Evolutionary conservation across 2,888 invertebrate genomes (phyloP), one percentile per base, ranked within the genome.

Genomic region (Diploptera punctata): DNA sequence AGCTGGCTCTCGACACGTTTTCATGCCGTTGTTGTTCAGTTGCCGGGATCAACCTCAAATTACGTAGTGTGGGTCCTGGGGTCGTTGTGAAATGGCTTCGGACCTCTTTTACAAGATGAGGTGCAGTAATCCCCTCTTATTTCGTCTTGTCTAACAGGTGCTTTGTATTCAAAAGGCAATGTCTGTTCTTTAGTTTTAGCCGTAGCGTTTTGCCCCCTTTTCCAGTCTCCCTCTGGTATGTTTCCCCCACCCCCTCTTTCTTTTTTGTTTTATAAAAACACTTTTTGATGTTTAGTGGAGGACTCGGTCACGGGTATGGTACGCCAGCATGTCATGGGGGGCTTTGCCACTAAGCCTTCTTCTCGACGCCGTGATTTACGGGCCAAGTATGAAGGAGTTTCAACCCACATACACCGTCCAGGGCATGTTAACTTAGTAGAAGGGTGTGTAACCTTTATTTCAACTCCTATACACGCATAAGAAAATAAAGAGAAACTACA

Each of bases 221-320:
- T 19, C 9, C 19, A 13, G 13, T n/a, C n/a, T n/a, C n/a, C n/a
- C n/a, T n/a, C n/a, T n/a, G n/a, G n/a, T n/a, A n/a, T n/a, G n/a
- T n/a, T n/a, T n/a, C n/a, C n/a, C n/a, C n/a, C n/a, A n/a, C n/a
- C n/a, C n/a, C n/a, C n/a, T n/a, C n/a, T n/a, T n/a, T n/a, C 18
- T 49, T 70, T 70, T n/a, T n/a, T n/a, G n/a, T n/a, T 71, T 54
- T 24, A 65, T 49, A 60, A 71, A 62, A n/a, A 52, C 65, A 65
- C 65, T 71, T 71, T 71, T 71, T 71, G 65, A 71, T 71, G 71
- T 65, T 65, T 71, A 65, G 71, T n/a, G n/a, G n/a, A n/a, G n/a
- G n/a, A n/a, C n/a, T n/a, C n/a, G n/a, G n/a, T n/a, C n/a, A n/a
- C n/a, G 57, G 43, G n/a, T n/a, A n/a, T n/a, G n/a, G n/a, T n/a